Base-by-base conservation (phyloP, 1,140 invertebrate genomes). In the Megalonaias nervosa region DNA sequence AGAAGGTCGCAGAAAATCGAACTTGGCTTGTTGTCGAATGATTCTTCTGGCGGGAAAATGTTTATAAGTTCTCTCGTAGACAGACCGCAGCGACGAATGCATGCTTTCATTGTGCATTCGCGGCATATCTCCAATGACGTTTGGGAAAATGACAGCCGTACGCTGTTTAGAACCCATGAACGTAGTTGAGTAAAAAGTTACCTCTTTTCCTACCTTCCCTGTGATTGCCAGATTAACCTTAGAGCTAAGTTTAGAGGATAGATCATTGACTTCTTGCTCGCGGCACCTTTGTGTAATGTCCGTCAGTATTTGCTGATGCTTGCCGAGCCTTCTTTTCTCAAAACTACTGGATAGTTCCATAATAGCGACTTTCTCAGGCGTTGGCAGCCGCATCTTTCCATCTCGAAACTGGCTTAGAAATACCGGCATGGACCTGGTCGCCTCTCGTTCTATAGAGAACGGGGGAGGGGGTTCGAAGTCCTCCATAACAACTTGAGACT, bases 211-310 rank as follows among this genome's bases (percentile, higher is more conserved):
- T 38, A 67, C 73, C 38, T 61, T 71, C 2, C 59, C 69, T 21
- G 60, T 15, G 64, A 59, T 56, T 19, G 59, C 31, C 16, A 81
- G 58, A 21, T 71, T 75, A 56, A 73, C 62, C 71, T 82, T 82
- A 6, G 67, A 64, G 2, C 77, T 77, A 19, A 82, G 38, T 17
- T 70, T 74, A 56, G 57, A 71, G 16, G 73, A 81, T 26, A 83
- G 75, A 16, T 79, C 77, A 31, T 48, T 48, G 16, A 82, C 71
- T 68, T 85, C 85, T 73, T 86, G 85, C 60, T 82, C 83, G 16
- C 84, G 67, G 70, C 82, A 84, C n/a, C 84, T 70, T 19, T 76
- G 66, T 6, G 84, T 75, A 14, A 86, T 84, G 67, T 86, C 84
- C 6, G 74, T 62, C 19, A 86, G 75, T 61, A 86, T 75, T 64